phyloP scores from a whole-genome alignment of 2,113 vertebrate species.

The Ascaphus truei region DNA sequence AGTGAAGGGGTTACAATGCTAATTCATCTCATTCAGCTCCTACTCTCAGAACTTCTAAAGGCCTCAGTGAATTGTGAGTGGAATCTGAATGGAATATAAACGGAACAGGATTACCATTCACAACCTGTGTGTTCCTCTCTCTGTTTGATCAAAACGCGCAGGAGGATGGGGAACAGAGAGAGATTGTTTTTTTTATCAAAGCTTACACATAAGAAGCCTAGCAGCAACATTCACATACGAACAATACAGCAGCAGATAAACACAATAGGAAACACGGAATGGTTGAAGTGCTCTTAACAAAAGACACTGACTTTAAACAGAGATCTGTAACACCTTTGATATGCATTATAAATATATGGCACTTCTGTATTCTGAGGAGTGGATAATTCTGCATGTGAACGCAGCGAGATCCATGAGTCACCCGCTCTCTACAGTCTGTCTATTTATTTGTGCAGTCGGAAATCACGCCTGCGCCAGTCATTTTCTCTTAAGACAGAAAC shows the following conservation, averaged over 20 bases:
- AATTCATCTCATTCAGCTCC: not conserved
- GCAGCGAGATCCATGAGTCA: constrained; percentile 27
- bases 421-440: constrained; percentile 23
- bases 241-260: constrained; percentile 45
- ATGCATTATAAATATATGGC: constrained; percentile 59
- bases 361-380: constrained; percentile 45
- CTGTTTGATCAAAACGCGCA: not conserved
- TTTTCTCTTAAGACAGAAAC: not conserved
- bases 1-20: not conserved
- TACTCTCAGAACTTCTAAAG: not conserved
- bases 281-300: constrained; percentile 53
- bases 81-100: constrained; percentile 36
- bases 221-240: constrained; percentile 55
- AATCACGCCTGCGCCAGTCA: constrained; percentile 35
- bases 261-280: constrained; percentile 43
- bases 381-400: constrained; percentile 43
- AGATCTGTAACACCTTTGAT: constrained; percentile 51
- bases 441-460: constrained; percentile 27
- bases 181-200: constrained; percentile 31
- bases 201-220: constrained; percentile 23
- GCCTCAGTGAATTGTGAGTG: constrained; percentile 4
- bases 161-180: constrained; percentile 37
- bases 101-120: constrained; percentile 42
- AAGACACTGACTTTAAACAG: constrained; percentile 39
- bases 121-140: constrained; percentile 41